Base-by-base conservation (phyloP, 2,888 invertebrate genomes). In the Pheosia tremula region DNA sequence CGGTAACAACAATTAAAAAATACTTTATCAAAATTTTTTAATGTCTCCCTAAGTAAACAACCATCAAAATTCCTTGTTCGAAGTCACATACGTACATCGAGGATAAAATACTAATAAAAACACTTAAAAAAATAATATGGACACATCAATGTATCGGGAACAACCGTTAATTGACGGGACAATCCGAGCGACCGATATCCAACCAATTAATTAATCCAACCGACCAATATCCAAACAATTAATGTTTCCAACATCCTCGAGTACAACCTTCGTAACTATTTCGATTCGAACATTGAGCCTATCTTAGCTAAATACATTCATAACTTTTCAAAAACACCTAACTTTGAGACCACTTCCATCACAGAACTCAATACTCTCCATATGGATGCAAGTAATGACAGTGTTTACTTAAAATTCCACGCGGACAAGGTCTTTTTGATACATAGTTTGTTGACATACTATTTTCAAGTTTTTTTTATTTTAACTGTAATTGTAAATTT, bases 1-100 rank as follows among this genome's bases (percentile, higher is more conserved):
- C 78, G 88, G 91, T 91, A 92, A 92, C 91, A 91, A 91, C 88
- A 83, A 87, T 90, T 80, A 84, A 89, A 85, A 88, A 83, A 82
- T 79, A 82, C 72, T 80, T 77, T 83, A 83, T 83, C 80, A 83
- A 83, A 81, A 83, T 82, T 81, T 83, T 80, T 80, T 83, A 74
- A 78, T 74, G 77, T 79, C 74, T 61, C 61, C 24, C 58, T 77
- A 75, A 64, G 60, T 82, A 81, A 83, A 83, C 84, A 83, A 83
- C 84, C 84, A 73, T 81, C 80, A 72, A 77, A 75, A 75, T 66
- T 63, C 77, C 39, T 75, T 78, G 72, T 77, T 75, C 81, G 79
- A 74, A 74, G 64, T 65, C 70, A 72, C 73, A 71, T 74, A 53
- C 58, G 73, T 71, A 80, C 74, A 67, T 75, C 71, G 67, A 72